phyloP scores from a whole-genome alignment of 2,797 vertebrate genomes.

The Coilia nasus region DNA sequence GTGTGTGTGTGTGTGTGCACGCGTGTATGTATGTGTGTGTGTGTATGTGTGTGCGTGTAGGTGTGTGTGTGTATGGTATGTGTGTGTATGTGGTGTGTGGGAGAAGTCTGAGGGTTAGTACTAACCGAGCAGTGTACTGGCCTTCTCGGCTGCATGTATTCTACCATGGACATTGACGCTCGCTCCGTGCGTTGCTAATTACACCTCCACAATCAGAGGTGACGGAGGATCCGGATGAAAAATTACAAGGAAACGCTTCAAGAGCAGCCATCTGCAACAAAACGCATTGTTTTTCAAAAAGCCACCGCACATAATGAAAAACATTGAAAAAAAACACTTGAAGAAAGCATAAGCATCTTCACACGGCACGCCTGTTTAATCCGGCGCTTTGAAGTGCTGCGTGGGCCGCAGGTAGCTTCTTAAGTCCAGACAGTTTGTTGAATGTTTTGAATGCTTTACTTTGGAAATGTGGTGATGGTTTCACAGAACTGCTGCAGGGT shows the following conservation, averaged over 20 bases:
- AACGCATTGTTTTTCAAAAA: background rate
- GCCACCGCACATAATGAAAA: background rate
- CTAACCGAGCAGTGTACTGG: background rate
- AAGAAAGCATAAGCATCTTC: background rate
- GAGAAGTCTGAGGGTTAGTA: background rate
- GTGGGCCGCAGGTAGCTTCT: slow-evolving; percentile 9
- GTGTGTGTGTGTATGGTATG: no score
- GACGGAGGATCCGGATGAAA: background rate
- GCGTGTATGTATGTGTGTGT: no score
- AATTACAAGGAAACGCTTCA: background rate
- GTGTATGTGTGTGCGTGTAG: background rate
- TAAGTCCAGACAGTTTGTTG: background rate
- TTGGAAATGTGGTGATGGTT: background rate
- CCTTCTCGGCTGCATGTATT: background rate
- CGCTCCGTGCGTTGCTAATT: background rate
- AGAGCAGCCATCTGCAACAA: background rate
- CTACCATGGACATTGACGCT: background rate
- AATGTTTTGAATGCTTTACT: background rate
- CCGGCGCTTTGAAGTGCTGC: background rate
- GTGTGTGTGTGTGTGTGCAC: background rate
- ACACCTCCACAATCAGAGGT: background rate
- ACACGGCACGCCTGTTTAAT: background rate
- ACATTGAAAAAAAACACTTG: background rate
- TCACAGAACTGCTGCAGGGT: background rate
- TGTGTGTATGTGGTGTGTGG: background rate